Conservation (phyloP, 2,113 vertebrate genomes). For the Pavo muticus region DNA sequence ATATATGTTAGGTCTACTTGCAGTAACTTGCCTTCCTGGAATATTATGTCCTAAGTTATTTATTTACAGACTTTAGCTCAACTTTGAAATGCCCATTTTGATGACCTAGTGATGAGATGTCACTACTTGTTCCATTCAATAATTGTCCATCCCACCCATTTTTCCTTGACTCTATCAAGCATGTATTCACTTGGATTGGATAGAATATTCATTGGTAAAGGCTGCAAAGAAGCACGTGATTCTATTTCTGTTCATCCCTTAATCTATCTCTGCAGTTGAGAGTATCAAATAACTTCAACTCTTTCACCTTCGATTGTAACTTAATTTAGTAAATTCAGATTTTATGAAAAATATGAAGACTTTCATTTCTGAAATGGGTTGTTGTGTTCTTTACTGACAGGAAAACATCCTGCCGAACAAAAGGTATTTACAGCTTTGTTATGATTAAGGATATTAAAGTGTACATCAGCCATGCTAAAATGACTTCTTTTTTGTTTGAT, state of each 20-base stretch:
- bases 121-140: constrained; percentile 19
- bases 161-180: constrained; percentile 17
- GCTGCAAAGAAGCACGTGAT: not conserved
- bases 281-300: constrained; percentile 16
- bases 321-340: constrained; percentile 33
- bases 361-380: constrained; percentile 7
- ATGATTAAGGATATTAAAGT: not conserved
- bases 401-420: not conserved
- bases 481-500: not conserved
- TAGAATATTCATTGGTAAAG: constrained; percentile 23
- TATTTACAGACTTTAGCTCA: constrained; percentile 13
- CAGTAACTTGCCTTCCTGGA: not conserved
- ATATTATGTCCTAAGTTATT: not conserved
- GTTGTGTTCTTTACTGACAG: not conserved
- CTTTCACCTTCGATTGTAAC: not conserved
- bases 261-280: constrained; percentile 22
- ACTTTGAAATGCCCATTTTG: not conserved
- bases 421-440: not conserved
- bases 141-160: not conserved
- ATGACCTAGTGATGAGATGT: constrained; percentile 5
- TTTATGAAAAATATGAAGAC: not conserved
- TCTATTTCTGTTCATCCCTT: constrained; percentile 39
- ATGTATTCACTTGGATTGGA: constrained; percentile 36
- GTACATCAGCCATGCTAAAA: not conserved
- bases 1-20: not conserved